A percentile compares a stretch with the other conserved stretches of the same genome.
Conservation (phyloP, 2,113 vertebrate species). For the Cololabis saira region DNA sequence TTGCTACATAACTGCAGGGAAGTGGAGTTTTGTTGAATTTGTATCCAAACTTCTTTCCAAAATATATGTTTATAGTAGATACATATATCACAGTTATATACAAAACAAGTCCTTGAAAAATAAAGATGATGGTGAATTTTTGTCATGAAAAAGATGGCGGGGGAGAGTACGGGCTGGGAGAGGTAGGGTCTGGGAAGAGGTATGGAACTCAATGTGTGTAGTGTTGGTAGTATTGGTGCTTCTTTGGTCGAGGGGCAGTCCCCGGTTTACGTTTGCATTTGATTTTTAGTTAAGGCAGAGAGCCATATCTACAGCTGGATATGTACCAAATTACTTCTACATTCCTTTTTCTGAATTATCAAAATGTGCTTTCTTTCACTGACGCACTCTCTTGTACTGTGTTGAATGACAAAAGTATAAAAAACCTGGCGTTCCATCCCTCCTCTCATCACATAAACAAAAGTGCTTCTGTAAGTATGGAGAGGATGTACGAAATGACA, state of each 20-base stretch:
- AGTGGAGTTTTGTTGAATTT: conserved; percentile 50
- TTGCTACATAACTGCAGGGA: conserved; percentile 38
- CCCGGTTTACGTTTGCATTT: conserved; percentile 69
- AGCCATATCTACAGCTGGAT: conserved; percentile 67
- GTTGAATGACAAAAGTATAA: conserved; percentile 52
- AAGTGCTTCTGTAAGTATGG: conserved; percentile 78
- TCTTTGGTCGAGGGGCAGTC: conserved; percentile 82
- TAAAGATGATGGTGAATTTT: conserved; percentile 67
- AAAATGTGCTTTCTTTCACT: conserved; percentile 61
- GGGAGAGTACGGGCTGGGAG: conserved; percentile 49
- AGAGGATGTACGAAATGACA: conserved; percentile 73
- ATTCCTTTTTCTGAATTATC: conserved; percentile 59
- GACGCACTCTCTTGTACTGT: conserved; percentile 31
- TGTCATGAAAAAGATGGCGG: conserved; percentile 52
- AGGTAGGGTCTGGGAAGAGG: conserved; percentile 77
- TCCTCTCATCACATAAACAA: conserved; percentile 77
- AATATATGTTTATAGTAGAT: conserved; percentile 84
- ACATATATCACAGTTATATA: conserved; percentile 83
- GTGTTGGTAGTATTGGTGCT: conserved; percentile 59
- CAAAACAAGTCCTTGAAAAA: conserved; percentile 84
- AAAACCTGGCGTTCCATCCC: conserved; percentile 70
- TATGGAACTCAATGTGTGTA: conserved; percentile 73
- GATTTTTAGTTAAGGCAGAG: conserved; percentile 71
- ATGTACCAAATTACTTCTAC: conserved; percentile 66
- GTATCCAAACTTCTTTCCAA: conserved; percentile 76